phyloP scores from a whole-genome alignment of 2,113 vertebrate genomes.

The Rhombomys opimus region DNA sequence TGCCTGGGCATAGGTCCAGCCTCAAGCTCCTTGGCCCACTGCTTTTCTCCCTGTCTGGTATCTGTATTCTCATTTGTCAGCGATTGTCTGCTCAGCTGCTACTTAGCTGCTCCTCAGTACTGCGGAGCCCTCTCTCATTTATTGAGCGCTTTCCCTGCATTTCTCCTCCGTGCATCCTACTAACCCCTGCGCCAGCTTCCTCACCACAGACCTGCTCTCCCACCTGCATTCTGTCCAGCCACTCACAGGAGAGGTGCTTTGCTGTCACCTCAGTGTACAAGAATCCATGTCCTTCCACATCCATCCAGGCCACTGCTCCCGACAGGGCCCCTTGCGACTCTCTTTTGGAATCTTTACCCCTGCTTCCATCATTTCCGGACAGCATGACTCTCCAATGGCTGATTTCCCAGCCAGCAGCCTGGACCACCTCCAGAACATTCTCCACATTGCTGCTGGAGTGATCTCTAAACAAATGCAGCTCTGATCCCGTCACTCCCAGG shows the following conservation, averaged over 20 bases:
- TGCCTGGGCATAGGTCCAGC: not conserved
- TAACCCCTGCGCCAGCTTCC: too few species aligned
- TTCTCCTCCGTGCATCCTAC: not conserved
- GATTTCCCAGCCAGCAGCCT: not conserved
- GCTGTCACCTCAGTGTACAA: accelerated
- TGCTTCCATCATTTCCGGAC: not conserved
- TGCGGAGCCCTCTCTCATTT: not conserved
- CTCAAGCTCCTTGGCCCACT: too few species aligned
- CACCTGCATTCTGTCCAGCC: not conserved
- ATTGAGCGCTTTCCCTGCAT: not conserved
- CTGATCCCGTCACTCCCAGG: not conserved
- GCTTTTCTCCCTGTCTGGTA: not conserved
- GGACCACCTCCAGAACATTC: not conserved
- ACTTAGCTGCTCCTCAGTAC: not conserved
- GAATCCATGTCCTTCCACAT: not conserved
- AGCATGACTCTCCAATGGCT: not conserved
- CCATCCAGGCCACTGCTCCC: accelerated
- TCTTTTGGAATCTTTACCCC: not conserved
- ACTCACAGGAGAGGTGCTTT: not conserved
- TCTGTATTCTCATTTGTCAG: not conserved
- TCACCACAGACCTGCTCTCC: not conserved
- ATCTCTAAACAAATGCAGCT: not conserved
- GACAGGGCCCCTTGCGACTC: not conserved
- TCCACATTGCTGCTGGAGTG: not conserved
- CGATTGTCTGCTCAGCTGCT: not conserved